These are phyloP conservation scores for Asarcornis scutulata DNA, from an alignment of 2,113 vertebrate genomes.

Conservation along the genomic window DNA sequence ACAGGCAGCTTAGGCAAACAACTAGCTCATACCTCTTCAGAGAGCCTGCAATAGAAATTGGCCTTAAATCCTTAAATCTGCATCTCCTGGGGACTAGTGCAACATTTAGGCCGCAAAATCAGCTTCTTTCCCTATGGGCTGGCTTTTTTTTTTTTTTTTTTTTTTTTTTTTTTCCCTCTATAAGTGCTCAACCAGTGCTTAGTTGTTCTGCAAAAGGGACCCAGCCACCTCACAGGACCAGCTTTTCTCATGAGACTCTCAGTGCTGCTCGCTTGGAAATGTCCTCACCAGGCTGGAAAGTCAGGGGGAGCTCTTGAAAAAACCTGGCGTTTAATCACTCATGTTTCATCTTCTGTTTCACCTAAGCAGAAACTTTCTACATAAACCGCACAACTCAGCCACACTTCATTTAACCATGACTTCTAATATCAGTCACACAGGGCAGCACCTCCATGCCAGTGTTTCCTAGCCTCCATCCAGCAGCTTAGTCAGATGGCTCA, in stretches of 20 bases:
- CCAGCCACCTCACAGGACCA: not conserved
- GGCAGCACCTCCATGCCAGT: slow-evolving; percentile 8
- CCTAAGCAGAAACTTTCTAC: not conserved
- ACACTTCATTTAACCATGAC: not conserved
- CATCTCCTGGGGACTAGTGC: not conserved
- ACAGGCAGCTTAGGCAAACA: slow-evolving; percentile 19
- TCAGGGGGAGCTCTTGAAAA: not conserved
- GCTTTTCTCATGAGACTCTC: not conserved
- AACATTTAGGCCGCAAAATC: slow-evolving; percentile 20
- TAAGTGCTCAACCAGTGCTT: not conserved
- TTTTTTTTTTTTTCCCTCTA: not conserved
- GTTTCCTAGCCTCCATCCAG: not conserved
- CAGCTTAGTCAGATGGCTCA: not conserved
- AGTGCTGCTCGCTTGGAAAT: not conserved
- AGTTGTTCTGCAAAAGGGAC: not conserved
- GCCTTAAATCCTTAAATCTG: slow-evolving; percentile 47
- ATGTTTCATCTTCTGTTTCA: not conserved
- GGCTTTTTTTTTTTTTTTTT: not conserved
- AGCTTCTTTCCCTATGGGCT: not conserved
- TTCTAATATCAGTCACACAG: not conserved
- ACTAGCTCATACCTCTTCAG: slow-evolving; percentile 6
- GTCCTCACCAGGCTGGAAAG: not conserved
- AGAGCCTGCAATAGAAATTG: slow-evolving; percentile 9
- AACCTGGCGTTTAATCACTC: not conserved
- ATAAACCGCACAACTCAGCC: not conserved